phyloP scores from a whole-genome alignment of 2,888 invertebrate species.

The Drosophila paranaensis region DNA sequence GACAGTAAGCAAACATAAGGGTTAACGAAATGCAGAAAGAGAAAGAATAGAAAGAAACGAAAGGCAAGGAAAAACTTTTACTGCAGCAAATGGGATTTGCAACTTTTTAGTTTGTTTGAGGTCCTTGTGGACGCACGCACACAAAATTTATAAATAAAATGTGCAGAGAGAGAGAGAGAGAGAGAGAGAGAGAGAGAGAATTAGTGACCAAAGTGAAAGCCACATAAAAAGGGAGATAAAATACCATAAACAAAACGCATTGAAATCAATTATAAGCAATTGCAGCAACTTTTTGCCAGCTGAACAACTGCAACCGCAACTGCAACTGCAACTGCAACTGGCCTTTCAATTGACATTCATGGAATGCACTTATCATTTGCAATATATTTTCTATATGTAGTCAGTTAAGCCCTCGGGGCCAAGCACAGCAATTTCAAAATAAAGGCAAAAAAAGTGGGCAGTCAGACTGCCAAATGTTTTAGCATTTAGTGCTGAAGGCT shows the following conservation, averaged over 20 bases:
- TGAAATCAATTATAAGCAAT: slow-evolving; percentile 55
- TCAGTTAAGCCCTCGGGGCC: slow-evolving; percentile 7
- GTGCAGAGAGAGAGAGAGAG: neutral
- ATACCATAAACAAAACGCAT: slow-evolving; percentile 27
- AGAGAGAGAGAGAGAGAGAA: neutral
- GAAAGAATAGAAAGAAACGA: neutral
- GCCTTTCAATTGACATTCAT: slow-evolving; percentile 45
- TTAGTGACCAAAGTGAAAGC: slow-evolving; percentile 15
- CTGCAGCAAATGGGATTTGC: slow-evolving; percentile 21
- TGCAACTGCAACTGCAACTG: slow-evolving; percentile 21
- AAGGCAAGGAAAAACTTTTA: slow-evolving; percentile 1
- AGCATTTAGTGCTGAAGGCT: neutral
- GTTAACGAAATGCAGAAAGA: slow-evolving; percentile 9
- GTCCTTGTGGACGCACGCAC: slow-evolving; percentile 22
- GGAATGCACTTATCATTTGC: slow-evolving; percentile 22
- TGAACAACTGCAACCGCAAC: slow-evolving; percentile 7
- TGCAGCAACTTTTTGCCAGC: slow-evolving; percentile 39
- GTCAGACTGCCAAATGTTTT: neutral
- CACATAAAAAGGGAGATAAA: slow-evolving; percentile 1
- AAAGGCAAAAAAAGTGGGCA: neutral
- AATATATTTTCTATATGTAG: slow-evolving; percentile 15
- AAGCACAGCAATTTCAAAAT: slow-evolving; percentile 2
- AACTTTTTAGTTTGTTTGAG: slow-evolving; percentile 15
- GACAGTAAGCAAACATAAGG: slow-evolving; percentile 19
- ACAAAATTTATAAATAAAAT: slow-evolving; percentile 36